Evolutionary conservation across 2,888 invertebrate species (phyloP).

Genomic region (Aquatica leii): DNA sequence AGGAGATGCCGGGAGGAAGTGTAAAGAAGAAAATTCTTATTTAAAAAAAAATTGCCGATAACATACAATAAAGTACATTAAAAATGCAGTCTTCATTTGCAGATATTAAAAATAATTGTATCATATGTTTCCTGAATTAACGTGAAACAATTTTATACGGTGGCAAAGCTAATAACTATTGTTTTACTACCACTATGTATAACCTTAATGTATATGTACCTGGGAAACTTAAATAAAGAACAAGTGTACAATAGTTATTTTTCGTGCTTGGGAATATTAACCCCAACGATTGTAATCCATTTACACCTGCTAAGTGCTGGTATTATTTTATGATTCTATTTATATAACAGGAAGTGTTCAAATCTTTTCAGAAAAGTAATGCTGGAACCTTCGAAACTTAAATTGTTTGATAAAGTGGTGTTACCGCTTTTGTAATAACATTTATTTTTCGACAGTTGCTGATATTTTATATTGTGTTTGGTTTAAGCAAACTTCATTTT

Average conservation of each 20-base stretch:
- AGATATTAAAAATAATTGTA: too few species aligned
- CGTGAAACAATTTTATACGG: too few species aligned
- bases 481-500: not conserved
- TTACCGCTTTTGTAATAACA: too few species aligned
- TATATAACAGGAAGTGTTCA: slow-evolving; percentile 28
- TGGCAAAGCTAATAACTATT: slow-evolving; percentile 7
- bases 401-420: not conserved
- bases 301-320: slow-evolving; percentile 41
- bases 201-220: not conserved
- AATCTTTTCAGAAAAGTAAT: slow-evolving; percentile 26
- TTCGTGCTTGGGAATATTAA: slow-evolving; percentile 39
- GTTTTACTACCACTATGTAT: not conserved
- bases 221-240: slow-evolving; percentile 17
- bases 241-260: slow-evolving; percentile 27
- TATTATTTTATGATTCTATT: slow-evolving; percentile 34
- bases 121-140: too few species aligned
- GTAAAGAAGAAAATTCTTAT: too few species aligned
- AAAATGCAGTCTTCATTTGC: too few species aligned
- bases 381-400: not conserved
- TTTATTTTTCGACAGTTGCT: too few species aligned
- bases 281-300: slow-evolving; percentile 32
- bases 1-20: too few species aligned
- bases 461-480: too few species aligned
- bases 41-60: too few species aligned
- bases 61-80: too few species aligned